Percentiles rank a stretch among this genome's conserved stretches.
These are phyloP conservation scores for Pontoporia blainvillei DNA, from an alignment of 2,113 vertebrate genomes.

Conservation along the genomic window DNA sequence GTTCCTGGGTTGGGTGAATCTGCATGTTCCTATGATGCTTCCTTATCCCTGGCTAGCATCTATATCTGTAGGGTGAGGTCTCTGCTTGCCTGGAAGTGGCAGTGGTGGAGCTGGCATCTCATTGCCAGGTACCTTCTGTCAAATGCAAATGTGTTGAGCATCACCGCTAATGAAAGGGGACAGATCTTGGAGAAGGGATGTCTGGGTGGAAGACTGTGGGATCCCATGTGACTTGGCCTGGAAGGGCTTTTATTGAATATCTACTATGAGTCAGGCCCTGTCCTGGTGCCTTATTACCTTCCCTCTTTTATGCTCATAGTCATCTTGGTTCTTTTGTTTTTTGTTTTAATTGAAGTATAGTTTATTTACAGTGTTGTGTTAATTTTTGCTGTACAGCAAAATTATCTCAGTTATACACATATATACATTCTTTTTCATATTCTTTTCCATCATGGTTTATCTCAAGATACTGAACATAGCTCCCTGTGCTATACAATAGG, in stretches of 20 bases:
- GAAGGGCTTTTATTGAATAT: neutral
- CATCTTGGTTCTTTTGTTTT: neutral
- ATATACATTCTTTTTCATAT: neutral
- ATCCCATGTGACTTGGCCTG: neutral
- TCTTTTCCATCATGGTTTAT: neutral
- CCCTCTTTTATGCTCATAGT: neutral
- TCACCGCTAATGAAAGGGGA: neutral
- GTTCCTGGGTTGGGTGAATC: neutral
- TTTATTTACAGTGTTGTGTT: neutral
- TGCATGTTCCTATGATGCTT: neutral
- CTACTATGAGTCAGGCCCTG: neutral
- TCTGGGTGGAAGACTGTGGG: too few species aligned
- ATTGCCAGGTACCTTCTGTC: neutral
- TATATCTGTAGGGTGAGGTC: accelerated
- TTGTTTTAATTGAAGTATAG: neutral
- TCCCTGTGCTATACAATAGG: neutral
- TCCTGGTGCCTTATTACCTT: neutral
- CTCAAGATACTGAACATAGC: neutral
- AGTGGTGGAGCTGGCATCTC: neutral
- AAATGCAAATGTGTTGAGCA: neutral
- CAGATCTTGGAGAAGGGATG: neutral
- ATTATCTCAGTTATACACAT: too few species aligned
- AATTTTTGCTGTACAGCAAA: too few species aligned
- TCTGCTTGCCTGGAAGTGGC: neutral
- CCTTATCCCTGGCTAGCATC: neutral